These are phyloP conservation scores for Zoanthus solanderi DNA, from an alignment of 92 coral and sea anemone species.

Conservation along the genomic window DNA sequence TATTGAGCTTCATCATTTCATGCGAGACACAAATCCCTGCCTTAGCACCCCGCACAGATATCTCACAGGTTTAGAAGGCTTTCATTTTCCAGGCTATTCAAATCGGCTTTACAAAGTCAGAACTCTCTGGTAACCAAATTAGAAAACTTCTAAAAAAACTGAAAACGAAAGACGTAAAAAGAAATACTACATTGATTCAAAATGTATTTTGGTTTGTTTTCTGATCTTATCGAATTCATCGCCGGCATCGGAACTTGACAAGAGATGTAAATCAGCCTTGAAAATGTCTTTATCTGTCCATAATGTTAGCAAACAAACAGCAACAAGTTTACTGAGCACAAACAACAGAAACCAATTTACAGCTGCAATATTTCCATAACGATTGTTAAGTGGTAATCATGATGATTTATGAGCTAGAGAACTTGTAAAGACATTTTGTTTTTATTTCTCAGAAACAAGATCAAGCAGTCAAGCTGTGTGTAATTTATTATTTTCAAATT, in stretches of 20 bases:
- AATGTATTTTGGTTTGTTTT: background rate
- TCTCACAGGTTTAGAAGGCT: background rate
- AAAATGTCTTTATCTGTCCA: conserved; percentile 20
- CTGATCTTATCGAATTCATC: conserved; percentile 5
- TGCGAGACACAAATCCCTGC: conserved; percentile 5
- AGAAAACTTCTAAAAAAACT: background rate
- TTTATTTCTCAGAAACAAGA: conserved; percentile 18
- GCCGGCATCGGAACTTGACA: conserved; percentile 13
- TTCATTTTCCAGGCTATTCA: conserved; percentile 26
- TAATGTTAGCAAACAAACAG: conserved; percentile 23
- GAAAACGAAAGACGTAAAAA: background rate
- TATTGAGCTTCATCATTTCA: conserved; percentile 9
- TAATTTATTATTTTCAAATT: conserved; percentile 54
- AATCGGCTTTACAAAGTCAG: conserved; percentile 51
- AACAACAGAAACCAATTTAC: conserved; percentile 26
- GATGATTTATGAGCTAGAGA: conserved; percentile 40
- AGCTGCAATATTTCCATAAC: conserved; percentile 37
- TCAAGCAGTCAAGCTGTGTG: conserved; percentile 40
- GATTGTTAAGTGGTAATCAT: conserved; percentile 23
- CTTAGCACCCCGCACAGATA: conserved; percentile 36
- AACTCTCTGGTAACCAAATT: conserved; percentile 12
- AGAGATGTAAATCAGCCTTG: conserved; percentile 33
- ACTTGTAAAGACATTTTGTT: conserved; percentile 29
- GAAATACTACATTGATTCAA: background rate
- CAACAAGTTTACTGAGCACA: background rate